Conservation (phyloP, 2,113 vertebrate species). For the Toxostoma redivivum region DNA sequence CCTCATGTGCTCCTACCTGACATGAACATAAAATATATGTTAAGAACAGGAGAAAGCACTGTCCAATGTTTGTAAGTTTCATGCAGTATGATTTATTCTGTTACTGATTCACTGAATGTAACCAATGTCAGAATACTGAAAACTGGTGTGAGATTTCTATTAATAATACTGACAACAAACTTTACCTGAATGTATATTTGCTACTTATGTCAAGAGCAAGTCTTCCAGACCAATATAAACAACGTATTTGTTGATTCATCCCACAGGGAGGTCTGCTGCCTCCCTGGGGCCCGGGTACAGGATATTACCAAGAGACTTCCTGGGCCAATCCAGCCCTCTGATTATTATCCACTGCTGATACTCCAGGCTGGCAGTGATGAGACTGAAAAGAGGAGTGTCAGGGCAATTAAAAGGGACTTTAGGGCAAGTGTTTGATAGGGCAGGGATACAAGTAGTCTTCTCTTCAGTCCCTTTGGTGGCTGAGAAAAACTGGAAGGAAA, state of each 20-base stretch:
- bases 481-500: neutral
- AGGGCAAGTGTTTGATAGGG: no score
- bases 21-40: neutral
- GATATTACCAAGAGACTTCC: neutral
- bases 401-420: neutral
- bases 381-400: neutral
- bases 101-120: neutral
- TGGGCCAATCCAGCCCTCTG: neutral
- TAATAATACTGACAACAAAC: neutral
- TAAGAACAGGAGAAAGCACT: neutral
- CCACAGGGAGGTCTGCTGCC: neutral
- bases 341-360: neutral
- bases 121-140: neutral
- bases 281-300: fast-evolving
- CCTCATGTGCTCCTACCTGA: neutral
- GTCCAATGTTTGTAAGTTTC: neutral
- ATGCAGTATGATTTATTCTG: neutral
- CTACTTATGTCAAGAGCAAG: neutral
- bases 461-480: neutral
- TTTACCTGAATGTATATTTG: neutral
- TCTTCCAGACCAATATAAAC: neutral
- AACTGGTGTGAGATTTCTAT: neutral
- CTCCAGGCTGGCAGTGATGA: neutral
- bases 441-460: neutral
- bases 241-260: neutral